phyloP scores from a whole-genome alignment of 35 echinoderm and acorn worm genomes.

The Eucidaris tribuloides region DNA sequence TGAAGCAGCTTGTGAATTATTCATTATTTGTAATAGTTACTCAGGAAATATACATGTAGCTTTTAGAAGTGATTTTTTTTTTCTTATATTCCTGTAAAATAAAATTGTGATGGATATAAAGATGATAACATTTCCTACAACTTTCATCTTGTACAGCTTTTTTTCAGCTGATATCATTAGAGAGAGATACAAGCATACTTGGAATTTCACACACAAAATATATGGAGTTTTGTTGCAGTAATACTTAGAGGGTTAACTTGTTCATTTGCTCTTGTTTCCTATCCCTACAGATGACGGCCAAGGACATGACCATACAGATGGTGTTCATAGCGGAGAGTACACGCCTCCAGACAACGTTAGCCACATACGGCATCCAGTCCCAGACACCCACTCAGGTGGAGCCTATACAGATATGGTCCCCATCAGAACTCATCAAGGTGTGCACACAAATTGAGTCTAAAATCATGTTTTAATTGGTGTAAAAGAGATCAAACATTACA shows the following conservation, averaged over 20 bases:
- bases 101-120: too few relatives aligned
- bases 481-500: too few relatives aligned
- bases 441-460: too few relatives aligned
- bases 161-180: too few relatives aligned
- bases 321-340: conserved; percentile 91
- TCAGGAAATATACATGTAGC: too few relatives aligned
- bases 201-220: background rate
- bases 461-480: too few relatives aligned
- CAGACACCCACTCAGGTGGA: conserved; percentile 94
- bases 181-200: background rate
- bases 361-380: conserved; percentile 88
- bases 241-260: background rate
- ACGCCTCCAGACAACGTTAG: conserved; percentile 83
- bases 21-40: too few relatives aligned
- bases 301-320: conserved; percentile 95
- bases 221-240: too few relatives aligned
- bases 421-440: conserved; percentile 86
- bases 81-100: too few relatives aligned
- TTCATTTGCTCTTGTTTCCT: background rate
- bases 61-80: too few relatives aligned
- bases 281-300: conserved; percentile 44
- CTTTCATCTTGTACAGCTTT: background rate
- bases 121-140: background rate
- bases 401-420: conserved; percentile 96
- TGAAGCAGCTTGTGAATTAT: too few relatives aligned